A percentile compares a stretch with the other conserved stretches of the same genome.
Conservation (phyloP, 2,113 vertebrate genomes). For the Psephotus haematonotus region DNA sequence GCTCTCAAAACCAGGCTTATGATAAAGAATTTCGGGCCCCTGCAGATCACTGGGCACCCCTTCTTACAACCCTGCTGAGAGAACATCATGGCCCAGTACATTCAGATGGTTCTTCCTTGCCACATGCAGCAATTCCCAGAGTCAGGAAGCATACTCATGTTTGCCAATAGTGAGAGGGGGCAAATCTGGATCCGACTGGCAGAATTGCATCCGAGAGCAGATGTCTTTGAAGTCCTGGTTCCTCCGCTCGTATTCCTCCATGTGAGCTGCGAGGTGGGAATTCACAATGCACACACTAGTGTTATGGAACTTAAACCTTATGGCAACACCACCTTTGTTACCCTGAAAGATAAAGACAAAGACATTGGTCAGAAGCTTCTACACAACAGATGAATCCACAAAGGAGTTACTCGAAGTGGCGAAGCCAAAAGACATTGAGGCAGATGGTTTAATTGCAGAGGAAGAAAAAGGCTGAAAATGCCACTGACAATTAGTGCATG, state of each 20-base stretch:
- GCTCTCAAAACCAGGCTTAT: neutral
- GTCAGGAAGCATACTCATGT: constrained; percentile 82
- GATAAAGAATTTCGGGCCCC: neutral
- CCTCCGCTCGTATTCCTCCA: constrained; percentile 88
- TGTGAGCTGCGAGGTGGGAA: constrained; percentile 92
- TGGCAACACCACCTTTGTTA: constrained; percentile 94
- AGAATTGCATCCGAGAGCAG: constrained; percentile 89
- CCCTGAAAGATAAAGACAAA: constrained; percentile 77
- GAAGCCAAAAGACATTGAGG: neutral
- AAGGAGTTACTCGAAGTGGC: neutral
- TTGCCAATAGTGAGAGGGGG: constrained; percentile 86
- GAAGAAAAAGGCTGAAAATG: neutral
- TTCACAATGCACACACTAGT: constrained; percentile 93
- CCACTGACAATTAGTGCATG: neutral
- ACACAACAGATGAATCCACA: neutral
- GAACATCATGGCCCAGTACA: neutral
- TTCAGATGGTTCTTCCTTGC: neutral
- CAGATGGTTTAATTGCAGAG: neutral
- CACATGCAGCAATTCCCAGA: neutral
- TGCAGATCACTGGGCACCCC: neutral
- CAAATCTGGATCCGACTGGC: constrained; percentile 75
- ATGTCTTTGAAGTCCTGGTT: constrained; percentile 97
- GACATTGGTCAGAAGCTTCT: neutral
- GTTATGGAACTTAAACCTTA: constrained; percentile 93
- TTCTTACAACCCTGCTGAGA: neutral